phyloP scores from a whole-genome alignment of 2,797 vertebrate species.

The Melanotaenia boesemani region DNA sequence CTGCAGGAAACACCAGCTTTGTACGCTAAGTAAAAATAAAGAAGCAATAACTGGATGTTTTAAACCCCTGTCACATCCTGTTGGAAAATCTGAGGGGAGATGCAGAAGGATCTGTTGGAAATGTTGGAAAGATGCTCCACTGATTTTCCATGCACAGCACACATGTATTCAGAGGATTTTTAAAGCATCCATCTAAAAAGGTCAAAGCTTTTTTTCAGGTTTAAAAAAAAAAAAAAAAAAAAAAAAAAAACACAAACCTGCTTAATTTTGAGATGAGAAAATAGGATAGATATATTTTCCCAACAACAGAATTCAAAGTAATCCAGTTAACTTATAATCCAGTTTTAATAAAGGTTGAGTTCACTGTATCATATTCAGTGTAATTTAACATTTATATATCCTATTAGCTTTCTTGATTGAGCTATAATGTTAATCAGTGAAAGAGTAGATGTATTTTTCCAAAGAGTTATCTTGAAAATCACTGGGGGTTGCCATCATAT shows the following conservation, averaged over 20 bases:
- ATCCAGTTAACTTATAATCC: too few species aligned
- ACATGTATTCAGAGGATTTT: slow-evolving; percentile 41
- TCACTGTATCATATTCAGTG: slow-evolving; percentile 14
- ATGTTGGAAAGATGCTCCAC: slow-evolving; percentile 32
- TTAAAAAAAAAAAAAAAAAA: neutral
- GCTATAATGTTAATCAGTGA: too few species aligned
- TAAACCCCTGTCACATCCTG: slow-evolving; percentile 19
- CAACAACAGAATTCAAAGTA: too few species aligned
- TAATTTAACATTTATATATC: too few species aligned
- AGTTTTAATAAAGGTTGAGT: neutral
- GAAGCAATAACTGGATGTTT: neutral
- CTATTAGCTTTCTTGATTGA: too few species aligned
- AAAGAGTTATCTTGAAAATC: too few species aligned
- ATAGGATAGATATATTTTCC: too few species aligned
- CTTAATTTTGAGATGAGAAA: neutral
- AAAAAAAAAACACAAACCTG: too few species aligned
- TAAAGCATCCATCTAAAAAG: slow-evolving; percentile 42
- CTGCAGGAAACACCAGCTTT: too few species aligned
- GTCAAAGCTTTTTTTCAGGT: slow-evolving; percentile 10
- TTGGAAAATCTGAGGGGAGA: slow-evolving; percentile 48
- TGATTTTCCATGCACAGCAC: slow-evolving; percentile 12
- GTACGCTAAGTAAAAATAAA: too few species aligned
- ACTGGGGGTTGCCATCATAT: too few species aligned
- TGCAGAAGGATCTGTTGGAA: slow-evolving; percentile 31
- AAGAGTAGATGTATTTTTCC: too few species aligned